A percentile compares a stretch with the other conserved stretches of the same genome.
These are phyloP conservation scores for Papilio aristodemus DNA, from an alignment of 1,140 invertebrate species.

Conservation along the genomic window DNA sequence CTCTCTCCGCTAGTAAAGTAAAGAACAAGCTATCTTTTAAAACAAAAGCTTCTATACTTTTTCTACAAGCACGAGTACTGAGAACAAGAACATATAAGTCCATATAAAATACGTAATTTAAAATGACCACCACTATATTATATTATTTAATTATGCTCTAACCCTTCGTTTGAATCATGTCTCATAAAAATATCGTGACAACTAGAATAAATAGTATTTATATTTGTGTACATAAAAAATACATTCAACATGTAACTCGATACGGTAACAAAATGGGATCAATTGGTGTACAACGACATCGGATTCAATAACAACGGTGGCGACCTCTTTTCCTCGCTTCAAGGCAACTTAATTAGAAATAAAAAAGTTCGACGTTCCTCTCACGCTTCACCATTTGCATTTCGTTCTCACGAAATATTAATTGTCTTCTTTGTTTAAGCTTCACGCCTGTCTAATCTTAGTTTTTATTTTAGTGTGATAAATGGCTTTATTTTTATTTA, in stretches of 20 bases:
- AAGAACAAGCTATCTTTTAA: no score
- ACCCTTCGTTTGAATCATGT: no score
- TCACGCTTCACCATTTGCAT: neutral
- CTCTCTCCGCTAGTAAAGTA: no score
- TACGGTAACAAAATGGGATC: slow-evolving; percentile 17
- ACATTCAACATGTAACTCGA: slow-evolving; percentile 12
- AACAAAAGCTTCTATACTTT: no score
- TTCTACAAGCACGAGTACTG: no score
- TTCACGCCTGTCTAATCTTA: slow-evolving; percentile 19
- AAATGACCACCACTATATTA: no score
- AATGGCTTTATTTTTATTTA: neutral
- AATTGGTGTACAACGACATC: slow-evolving; percentile 3
- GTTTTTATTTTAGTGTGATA: slow-evolving; percentile 13
- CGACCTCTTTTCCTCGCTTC: slow-evolving; percentile 26
- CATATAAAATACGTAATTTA: no score
- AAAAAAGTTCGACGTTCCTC: slow-evolving; percentile 20
- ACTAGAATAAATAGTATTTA: neutral
- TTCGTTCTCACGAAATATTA: slow-evolving; percentile 28
- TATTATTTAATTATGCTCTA: no score
- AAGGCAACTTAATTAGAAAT: slow-evolving; percentile 31
- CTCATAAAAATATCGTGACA: neutral
- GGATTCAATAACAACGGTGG: slow-evolving; percentile 16
- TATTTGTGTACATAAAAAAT: neutral
- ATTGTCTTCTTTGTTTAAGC: slow-evolving; percentile 27
- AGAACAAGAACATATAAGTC: no score